Conservation (phyloP, 2,888 invertebrate genomes). For the Cantharis rustica region DNA sequence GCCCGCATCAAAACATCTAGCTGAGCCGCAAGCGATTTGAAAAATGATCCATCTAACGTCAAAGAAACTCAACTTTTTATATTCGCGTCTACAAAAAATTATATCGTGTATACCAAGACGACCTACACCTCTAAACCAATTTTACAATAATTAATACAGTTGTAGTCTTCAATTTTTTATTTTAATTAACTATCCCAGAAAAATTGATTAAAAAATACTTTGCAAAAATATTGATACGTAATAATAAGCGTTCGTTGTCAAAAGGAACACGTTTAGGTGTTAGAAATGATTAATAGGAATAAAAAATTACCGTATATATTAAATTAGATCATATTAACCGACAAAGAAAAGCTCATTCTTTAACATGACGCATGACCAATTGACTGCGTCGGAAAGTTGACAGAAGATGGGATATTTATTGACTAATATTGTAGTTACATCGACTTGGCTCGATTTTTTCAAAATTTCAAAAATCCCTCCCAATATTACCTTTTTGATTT, state of each 20-base stretch:
- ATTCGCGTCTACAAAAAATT: conserved; percentile 35
- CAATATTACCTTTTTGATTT: not conserved
- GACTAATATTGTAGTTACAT: conserved; percentile 26
- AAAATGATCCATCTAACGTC: conserved; percentile 57
- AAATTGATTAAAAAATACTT: not conserved
- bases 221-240: not conserved
- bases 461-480: conserved; percentile 6
- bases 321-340: conserved; percentile 39
- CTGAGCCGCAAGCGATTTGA: conserved; percentile 54
- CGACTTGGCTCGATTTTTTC: conserved; percentile 12
- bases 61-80: conserved; percentile 43
- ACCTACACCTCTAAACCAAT: conserved; percentile 13
- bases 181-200: not conserved
- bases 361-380: conserved; percentile 40
- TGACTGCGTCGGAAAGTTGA: conserved; percentile 36
- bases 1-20: conserved; percentile 55
- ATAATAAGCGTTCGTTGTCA: not conserved
- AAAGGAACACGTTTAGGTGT: conserved; percentile 14
- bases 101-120: conserved; percentile 18
- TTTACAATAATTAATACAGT: conserved; percentile 3
- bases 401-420: conserved; percentile 33
- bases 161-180: not conserved
- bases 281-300: conserved; percentile 28
- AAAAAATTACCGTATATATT: conserved; percentile 33
- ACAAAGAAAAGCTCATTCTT: conserved; percentile 38